Evolutionary conservation across 2,888 invertebrate genomes (phyloP).

Genomic region (Thereva unica): DNA sequence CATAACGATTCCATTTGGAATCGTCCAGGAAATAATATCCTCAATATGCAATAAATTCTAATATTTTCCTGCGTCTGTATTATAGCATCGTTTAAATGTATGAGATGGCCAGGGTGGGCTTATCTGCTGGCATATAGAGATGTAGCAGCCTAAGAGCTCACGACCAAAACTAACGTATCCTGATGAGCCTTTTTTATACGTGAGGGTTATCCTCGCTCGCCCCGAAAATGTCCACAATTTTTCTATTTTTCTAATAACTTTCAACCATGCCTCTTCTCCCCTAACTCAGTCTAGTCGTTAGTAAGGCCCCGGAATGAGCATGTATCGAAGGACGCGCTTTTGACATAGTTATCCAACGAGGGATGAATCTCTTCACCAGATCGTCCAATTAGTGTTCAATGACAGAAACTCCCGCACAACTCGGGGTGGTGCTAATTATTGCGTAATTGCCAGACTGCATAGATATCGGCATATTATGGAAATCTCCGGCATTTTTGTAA

Average conservation of each 20-base stretch:
- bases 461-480: conserved; percentile 59
- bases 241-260: conserved; percentile 18
- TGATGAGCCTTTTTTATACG: conserved; percentile 12
- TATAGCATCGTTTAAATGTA: conserved; percentile 42
- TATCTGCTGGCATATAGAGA: conserved; percentile 26
- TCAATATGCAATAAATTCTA: conserved; percentile 44
- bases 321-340: too few relatives aligned
- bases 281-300: not conserved
- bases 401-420: conserved; percentile 42
- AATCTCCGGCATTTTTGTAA: conserved; percentile 47
- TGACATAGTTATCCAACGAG: too few relatives aligned
- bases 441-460: conserved; percentile 58
- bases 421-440: conserved; percentile 53
- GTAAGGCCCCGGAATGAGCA: too few relatives aligned
- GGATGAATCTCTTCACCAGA: conserved; percentile 23
- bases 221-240: conserved; percentile 28
- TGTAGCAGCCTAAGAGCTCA: conserved; percentile 25
- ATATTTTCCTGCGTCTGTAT: conserved; percentile 40
- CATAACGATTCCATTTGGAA: conserved; percentile 41
- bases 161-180: conserved; percentile 18
- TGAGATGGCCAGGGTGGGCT: conserved; percentile 41
- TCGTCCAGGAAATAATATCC: conserved; percentile 42
- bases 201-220: conserved; percentile 14
- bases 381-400: conserved; percentile 45
- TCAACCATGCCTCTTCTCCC: conserved; percentile 8